These are phyloP conservation scores for Mystacornis crossleyi DNA, from an alignment of 2,113 vertebrate species.

Conservation along the genomic window DNA sequence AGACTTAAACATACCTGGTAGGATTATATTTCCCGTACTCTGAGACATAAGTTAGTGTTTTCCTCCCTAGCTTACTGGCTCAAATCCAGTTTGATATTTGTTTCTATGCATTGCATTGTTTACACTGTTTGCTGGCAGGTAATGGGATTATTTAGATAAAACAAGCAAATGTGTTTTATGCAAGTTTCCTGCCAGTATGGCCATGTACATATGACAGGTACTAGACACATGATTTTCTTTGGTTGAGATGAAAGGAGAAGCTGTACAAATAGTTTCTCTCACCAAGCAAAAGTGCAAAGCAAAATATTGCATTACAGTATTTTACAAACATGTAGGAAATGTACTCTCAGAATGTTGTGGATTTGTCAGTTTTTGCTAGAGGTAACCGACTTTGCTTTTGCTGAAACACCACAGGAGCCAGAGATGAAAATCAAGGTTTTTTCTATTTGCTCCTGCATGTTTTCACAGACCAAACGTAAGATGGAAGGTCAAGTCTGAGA, in stretches of 20 bases:
- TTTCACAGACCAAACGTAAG: not conserved
- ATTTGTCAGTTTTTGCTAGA: not conserved
- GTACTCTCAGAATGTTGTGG: not conserved
- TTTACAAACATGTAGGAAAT: not conserved
- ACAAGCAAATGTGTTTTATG: not conserved
- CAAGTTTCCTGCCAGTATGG: not conserved
- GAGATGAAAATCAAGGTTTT: not conserved
- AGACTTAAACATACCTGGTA: not conserved
- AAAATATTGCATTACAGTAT: not conserved
- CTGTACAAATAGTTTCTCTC: not conserved
- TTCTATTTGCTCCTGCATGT: not conserved
- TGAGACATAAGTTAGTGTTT: not conserved
- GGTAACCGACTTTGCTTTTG: not conserved
- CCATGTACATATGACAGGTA: not conserved
- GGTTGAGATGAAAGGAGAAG: not conserved
- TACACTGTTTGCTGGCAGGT: not conserved
- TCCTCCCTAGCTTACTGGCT: not conserved
- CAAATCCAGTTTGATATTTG: not conserved
- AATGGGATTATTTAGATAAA: conserved; percentile 8
- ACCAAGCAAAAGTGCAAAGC: not conserved
- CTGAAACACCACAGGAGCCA: not conserved
- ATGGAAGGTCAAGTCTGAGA: not conserved
- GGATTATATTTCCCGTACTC: not conserved
- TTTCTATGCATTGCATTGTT: not conserved
- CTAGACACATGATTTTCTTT: not conserved